Evolutionary conservation across 2,888 invertebrate species (phyloP).

Genomic region (Smittia sp.): DNA sequence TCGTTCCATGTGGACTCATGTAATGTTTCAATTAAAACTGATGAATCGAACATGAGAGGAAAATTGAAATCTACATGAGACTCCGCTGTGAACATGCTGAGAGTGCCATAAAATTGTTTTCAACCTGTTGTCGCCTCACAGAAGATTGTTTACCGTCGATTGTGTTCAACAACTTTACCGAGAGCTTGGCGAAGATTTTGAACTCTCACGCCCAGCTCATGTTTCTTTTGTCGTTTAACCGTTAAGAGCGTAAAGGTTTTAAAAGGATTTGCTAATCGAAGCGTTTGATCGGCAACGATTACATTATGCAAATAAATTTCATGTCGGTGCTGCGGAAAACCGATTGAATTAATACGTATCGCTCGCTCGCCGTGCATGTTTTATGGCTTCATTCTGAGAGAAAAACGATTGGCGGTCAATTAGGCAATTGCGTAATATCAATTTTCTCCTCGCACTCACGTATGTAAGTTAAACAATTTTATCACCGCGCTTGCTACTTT

Average conservation of each 20-base stretch:
- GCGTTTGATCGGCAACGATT: not conserved
- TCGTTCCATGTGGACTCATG: too few species aligned
- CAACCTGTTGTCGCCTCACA: not conserved
- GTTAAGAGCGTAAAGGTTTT: too few species aligned
- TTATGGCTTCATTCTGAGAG: not conserved
- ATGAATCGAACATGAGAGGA: too few species aligned
- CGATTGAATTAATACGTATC: not conserved
- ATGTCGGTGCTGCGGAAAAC: not conserved
- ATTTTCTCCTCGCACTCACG: not conserved
- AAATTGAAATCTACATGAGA: too few species aligned
- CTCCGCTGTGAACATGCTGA: too few species aligned
- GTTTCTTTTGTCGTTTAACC: too few species aligned
- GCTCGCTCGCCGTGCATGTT: not conserved
- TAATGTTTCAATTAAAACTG: too few species aligned
- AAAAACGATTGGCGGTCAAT: not conserved
- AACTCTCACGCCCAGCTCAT: too few species aligned
- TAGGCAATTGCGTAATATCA: not conserved
- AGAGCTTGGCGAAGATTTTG: not conserved
- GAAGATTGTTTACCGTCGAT: not conserved
- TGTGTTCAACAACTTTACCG: not conserved
- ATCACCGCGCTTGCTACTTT: not conserved
- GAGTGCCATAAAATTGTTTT: too few species aligned
- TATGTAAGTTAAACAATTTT: not conserved
- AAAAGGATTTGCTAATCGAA: too few species aligned
- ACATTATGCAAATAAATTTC: not conserved